Evolutionary conservation across 92 coral and sea anemone genomes (phyloP), one percentile per base, ranked within the genome.

Genomic region (Zoanthus solanderi): DNA sequence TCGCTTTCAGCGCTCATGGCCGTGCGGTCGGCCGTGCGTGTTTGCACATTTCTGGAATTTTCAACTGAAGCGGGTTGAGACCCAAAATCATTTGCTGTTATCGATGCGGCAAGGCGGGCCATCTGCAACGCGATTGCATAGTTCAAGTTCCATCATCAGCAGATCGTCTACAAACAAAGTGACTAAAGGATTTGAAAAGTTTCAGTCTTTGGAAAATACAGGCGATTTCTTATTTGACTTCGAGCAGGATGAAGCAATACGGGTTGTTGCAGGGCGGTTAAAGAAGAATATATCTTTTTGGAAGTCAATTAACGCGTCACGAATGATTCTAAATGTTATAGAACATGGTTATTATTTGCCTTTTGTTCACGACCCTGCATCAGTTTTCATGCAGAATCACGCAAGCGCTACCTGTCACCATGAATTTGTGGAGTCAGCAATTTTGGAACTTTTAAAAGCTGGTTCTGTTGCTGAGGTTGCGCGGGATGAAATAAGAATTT

Each of bases 301-400:
- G 81, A 34, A 46, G 15, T 17, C 44, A 7, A 84, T 84, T 46
- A 63, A 77, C 42, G 79, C 74, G 4, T 85, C 88, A 5, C 11
- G 42, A 0, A 29, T 54, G 83, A 45, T 85, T 12, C 37, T 85
- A 14, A 73, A 29, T 13, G 34, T 85, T 32, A 85, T 74, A 31
- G 8, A 32, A 2, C 72, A 85, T 85, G 88, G 83, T n/a, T 74
- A 85, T 74, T 54, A 2, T 68, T 63, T 85, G 31, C 88, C 83
- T 0, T 46, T 85, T 6, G 58, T 42, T 52, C 8, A 9, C 10
- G 72, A 85, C 1, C 83, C 83, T 53, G n/a, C 18, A 34, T 2
- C 15, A 42, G 73, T 46, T 1, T 6, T 0, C 1, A 15, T 85
- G 15, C 1, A 13, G 6, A 84, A 84, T 54, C 88, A 84, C 48